Conservation (phyloP, 2,888 invertebrate genomes). For the Fragum whitleyi region DNA sequence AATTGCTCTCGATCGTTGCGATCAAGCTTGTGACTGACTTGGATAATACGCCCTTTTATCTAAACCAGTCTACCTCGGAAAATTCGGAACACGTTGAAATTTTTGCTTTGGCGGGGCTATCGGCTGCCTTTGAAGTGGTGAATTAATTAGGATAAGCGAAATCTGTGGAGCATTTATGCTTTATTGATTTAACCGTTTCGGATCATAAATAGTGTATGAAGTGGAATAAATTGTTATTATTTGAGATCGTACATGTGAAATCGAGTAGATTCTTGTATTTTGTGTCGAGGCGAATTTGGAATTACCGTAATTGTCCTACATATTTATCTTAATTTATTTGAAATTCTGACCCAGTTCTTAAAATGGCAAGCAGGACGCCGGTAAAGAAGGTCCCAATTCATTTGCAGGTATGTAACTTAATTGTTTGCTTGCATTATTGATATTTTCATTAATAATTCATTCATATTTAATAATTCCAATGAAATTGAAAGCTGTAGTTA, state of each 20-base stretch:
- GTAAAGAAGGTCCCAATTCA: conserved; percentile 98
- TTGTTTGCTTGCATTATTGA: neutral
- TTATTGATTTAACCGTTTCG: neutral
- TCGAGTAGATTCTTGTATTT: neutral
- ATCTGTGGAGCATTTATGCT: neutral
- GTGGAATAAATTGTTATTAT: conserved; percentile 4
- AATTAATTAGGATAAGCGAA: conserved; percentile 27
- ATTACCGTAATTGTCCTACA: conserved; percentile 20
- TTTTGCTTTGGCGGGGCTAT: conserved; percentile 40
- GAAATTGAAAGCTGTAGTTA: too few relatives aligned
- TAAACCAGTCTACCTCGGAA: conserved; percentile 19
- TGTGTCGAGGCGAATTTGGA: neutral
- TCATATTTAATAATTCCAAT: too few relatives aligned
- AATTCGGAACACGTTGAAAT: conserved; percentile 30
- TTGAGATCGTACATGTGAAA: neutral
- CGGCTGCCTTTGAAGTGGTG: conserved; percentile 31
- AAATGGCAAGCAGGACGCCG: conserved; percentile 72
- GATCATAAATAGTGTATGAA: conserved; percentile 4
- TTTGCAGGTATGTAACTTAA: conserved; percentile 78
- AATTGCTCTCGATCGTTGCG: neutral
- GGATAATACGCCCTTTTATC: neutral
- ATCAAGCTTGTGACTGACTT: neutral
- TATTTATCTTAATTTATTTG: conserved; percentile 1
- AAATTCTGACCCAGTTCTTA: neutral
- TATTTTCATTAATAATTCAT: too few relatives aligned